phyloP scores from a whole-genome alignment of 2,888 invertebrate species.

The Hyppa rectilinea region DNA sequence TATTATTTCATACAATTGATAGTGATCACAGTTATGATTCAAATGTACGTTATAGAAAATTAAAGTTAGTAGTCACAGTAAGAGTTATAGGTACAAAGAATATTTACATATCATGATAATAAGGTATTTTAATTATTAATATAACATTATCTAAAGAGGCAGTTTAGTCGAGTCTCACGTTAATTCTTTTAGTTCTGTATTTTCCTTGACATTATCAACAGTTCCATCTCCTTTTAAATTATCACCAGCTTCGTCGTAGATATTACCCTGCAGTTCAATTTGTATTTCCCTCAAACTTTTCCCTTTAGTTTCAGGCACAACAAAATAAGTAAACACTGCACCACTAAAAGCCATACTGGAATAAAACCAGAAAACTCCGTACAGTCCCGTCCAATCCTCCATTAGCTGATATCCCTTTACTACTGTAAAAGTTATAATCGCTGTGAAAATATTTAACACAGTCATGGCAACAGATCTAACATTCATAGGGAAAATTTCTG shows the following conservation, averaged over 20 bases:
- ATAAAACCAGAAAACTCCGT: conserved; percentile 89
- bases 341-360: conserved; percentile 85
- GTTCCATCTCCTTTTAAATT: conserved; percentile 53
- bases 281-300: conserved; percentile 84
- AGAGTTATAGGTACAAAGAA: too few species aligned
- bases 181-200: conserved; percentile 55
- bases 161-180: not conserved
- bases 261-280: conserved; percentile 82
- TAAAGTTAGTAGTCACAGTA: too few species aligned
- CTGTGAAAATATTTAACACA: conserved; percentile 85
- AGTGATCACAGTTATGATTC: too few species aligned
- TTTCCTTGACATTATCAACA: conserved; percentile 47
- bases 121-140: too few species aligned
- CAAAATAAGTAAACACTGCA: conserved; percentile 84
- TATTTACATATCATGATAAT: too few species aligned
- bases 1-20: too few species aligned
- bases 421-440: conserved; percentile 86
- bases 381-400: conserved; percentile 84
- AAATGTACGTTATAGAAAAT: too few species aligned
- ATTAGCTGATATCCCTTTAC: conserved; percentile 89
- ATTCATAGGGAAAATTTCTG: conserved; percentile 91
- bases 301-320: conserved; percentile 90
- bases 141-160: too few species aligned
- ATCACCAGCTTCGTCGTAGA: conserved; percentile 69
- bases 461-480: conserved; percentile 90